Percentiles rank a stretch among this genome's conserved stretches.
These are phyloP conservation scores for Napeogenes inachia DNA, from an alignment of 2,888 invertebrate genomes.

Conservation along the genomic window DNA sequence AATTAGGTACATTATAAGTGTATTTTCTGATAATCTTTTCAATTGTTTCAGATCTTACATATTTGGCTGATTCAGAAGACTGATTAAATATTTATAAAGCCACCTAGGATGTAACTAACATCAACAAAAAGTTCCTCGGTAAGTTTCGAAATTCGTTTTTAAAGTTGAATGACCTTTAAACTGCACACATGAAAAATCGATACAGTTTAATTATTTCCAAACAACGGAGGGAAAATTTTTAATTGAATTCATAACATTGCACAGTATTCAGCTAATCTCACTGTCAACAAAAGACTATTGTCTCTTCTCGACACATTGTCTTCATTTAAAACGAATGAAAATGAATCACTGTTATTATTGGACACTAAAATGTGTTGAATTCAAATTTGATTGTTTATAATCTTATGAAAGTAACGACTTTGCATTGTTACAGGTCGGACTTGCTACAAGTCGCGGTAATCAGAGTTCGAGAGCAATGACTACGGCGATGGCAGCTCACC, in stretches of 20 bases:
- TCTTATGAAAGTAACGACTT: conserved; percentile 36
- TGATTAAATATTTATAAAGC: conserved; percentile 61
- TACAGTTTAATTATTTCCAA: conserved; percentile 48
- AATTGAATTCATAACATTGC: conserved; percentile 70
- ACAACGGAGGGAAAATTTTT: conserved; percentile 69
- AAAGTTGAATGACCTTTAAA: conserved; percentile 16
- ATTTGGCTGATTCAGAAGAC: conserved; percentile 65
- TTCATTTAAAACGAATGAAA: conserved; percentile 64
- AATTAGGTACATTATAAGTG: conserved; percentile 31
- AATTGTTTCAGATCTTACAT: conserved; percentile 63
- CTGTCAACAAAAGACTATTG: conserved; percentile 75
- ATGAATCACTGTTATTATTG: conserved; percentile 75
- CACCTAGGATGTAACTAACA: conserved; percentile 62
- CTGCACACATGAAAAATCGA: conserved; percentile 22
- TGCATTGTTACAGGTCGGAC: conserved; percentile 56
- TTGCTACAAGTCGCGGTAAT: conserved; percentile 58
- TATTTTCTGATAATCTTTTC: conserved; percentile 39
- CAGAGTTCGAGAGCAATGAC: conserved; percentile 73
- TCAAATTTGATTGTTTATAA: conserved; percentile 69
- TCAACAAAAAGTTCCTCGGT: conserved; percentile 55
- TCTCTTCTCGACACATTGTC: conserved; percentile 70
- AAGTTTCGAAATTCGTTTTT: conserved; percentile 30
- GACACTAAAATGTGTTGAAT: conserved; percentile 69
- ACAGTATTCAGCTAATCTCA: conserved; percentile 75
- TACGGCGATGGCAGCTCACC: conserved; percentile 77